Conservation (phyloP, 1,140 invertebrate genomes). For the Phortica variegata region DNA sequence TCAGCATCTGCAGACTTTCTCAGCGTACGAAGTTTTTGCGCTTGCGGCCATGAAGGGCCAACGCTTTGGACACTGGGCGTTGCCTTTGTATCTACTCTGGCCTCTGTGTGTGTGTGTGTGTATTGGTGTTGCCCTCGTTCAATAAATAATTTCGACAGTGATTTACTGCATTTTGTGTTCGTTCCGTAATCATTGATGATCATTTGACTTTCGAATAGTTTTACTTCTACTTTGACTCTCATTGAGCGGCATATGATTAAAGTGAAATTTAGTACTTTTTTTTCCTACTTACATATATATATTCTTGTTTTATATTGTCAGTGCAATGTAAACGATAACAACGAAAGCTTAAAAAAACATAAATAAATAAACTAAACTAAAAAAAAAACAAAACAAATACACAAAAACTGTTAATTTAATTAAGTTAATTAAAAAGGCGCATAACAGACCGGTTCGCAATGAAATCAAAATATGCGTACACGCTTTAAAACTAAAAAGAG, state of each 20-base stretch:
- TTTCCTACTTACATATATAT: conserved; percentile 8
- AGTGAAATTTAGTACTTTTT: conserved; percentile 39
- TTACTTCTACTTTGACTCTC: no score
- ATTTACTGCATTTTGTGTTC: no score
- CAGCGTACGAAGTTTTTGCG: background rate
- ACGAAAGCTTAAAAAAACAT: no score
- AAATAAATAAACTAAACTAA: background rate
- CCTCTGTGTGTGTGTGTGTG: no score
- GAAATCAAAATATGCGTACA: conserved; percentile 18
- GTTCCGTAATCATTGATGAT: no score
- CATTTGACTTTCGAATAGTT: no score
- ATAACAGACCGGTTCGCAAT: conserved; percentile 36
- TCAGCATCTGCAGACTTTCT: background rate
- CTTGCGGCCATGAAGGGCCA: conserved; percentile 38
- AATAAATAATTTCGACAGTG: no score
- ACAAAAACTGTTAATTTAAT: conserved; percentile 47
- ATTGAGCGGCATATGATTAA: no score
- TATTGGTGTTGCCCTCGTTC: no score
- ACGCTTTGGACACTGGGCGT: no score
- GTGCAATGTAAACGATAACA: no score
- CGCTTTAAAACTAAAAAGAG: conserved; percentile 4
- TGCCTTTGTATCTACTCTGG: no score
- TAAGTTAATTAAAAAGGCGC: conserved; percentile 46
- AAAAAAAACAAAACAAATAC: background rate
- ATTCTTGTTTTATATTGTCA: conserved; percentile 26